phyloP scores from a whole-genome alignment of 2,888 invertebrate genomes.

The Galerucella nymphaeae region DNA sequence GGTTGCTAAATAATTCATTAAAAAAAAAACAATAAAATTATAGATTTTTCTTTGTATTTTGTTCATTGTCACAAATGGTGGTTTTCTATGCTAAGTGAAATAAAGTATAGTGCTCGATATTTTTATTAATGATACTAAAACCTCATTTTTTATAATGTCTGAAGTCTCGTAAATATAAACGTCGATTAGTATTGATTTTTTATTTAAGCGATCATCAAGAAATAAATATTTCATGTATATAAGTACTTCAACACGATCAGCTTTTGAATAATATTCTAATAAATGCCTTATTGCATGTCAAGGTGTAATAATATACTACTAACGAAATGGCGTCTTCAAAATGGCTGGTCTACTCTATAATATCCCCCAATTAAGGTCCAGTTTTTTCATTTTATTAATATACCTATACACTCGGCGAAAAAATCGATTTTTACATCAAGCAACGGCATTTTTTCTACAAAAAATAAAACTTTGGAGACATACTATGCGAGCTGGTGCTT shows the following conservation, averaged over 20 bases:
- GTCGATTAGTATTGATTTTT: background rate
- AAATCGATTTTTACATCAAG: slow-evolving; percentile 23
- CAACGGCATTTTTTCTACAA: background rate
- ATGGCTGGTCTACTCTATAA: slow-evolving; percentile 47
- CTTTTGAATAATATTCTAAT: slow-evolving; percentile 51
- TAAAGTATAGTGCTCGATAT: background rate
- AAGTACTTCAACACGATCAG: slow-evolving; percentile 42
- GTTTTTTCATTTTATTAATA: slow-evolving; percentile 17
- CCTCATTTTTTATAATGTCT: background rate
- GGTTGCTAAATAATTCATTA: too few relatives aligned
- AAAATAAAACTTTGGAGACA: background rate
- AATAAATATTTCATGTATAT: slow-evolving; percentile 44
- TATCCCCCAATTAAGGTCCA: slow-evolving; percentile 26
- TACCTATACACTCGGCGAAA: background rate
- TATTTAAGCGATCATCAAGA: slow-evolving; percentile 18
- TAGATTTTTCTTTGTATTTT: too few relatives aligned
- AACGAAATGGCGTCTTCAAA: slow-evolving; percentile 55
- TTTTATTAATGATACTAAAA: background rate
- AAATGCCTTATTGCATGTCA: slow-evolving; percentile 56
- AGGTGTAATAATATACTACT: slow-evolving; percentile 48
- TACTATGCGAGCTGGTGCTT: background rate
- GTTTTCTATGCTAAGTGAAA: background rate
- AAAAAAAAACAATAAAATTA: too few relatives aligned
- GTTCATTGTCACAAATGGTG: background rate
- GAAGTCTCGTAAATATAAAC: background rate